These are phyloP conservation scores for Euura lappo DNA, from an alignment of 1,140 invertebrate species.

Conservation along the genomic window DNA sequence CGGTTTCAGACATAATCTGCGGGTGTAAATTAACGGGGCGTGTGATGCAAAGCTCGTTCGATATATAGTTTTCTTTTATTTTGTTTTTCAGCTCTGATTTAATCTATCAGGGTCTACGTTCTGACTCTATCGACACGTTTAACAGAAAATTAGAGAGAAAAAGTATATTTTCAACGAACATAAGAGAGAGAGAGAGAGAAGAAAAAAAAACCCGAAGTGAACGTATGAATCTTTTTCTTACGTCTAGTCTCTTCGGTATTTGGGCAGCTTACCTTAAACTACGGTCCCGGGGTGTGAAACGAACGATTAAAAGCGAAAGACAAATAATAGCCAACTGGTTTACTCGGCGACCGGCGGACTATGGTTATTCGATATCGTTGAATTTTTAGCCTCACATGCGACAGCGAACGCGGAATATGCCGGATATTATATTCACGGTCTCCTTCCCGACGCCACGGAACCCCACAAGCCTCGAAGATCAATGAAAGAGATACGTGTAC, in stretches of 20 bases:
- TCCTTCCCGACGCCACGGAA: background rate
- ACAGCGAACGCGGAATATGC: background rate
- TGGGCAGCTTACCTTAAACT: background rate
- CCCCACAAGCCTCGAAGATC: background rate
- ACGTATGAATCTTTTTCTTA: background rate
- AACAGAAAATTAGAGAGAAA: no score
- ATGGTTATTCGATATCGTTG: background rate
- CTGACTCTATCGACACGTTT: no score
- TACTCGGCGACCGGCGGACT: background rate
- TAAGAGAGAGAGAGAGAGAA: background rate
- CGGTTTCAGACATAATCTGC: conserved; percentile 55
- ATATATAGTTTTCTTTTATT: no score
- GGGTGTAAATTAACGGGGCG: background rate
- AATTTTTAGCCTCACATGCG: background rate
- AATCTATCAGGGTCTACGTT: no score
- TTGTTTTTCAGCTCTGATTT: no score
- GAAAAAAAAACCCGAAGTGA: background rate
- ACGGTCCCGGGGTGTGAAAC: background rate
- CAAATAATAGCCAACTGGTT: background rate
- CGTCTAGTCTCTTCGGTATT: no score
- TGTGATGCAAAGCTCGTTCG: background rate
- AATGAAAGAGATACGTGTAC: conserved; percentile 7
- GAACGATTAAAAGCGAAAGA: background rate
- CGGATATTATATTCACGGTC: background rate
- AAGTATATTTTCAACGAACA: no score